A percentile compares a stretch with the other conserved stretches of the same genome.
These are phyloP conservation scores for Chionoecetes opilio DNA, from an alignment of 1,140 invertebrate species.

Conservation along the genomic window DNA sequence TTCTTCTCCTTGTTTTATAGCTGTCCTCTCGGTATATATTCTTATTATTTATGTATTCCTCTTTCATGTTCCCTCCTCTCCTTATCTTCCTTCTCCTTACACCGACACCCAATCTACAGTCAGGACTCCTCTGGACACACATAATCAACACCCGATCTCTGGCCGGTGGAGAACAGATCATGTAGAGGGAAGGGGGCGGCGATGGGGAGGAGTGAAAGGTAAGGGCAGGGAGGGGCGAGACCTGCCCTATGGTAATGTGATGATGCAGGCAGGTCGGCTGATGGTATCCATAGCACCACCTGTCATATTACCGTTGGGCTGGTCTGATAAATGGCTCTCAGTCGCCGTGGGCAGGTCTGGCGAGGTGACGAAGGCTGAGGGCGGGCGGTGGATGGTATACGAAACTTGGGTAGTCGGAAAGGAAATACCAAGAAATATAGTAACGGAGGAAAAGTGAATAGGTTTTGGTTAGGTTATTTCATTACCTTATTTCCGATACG, in stretches of 20 bases:
- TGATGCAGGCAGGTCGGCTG: slow-evolving; percentile 6
- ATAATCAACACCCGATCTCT: not conserved
- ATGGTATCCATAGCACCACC: slow-evolving; percentile 36
- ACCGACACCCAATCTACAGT: too few relatives aligned
- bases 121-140: not conserved
- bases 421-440: too few relatives aligned
- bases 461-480: too few relatives aligned
- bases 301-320: slow-evolving; percentile 42
- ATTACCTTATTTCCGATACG: too few relatives aligned
- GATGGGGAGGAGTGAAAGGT: not conserved
- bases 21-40: too few relatives aligned
- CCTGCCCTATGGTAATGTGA: slow-evolving; percentile 49
- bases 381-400: not conserved
- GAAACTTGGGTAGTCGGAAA: too few relatives aligned
- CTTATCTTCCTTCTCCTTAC: too few relatives aligned
- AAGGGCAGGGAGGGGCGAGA: slow-evolving; percentile 14
- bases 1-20: too few relatives aligned
- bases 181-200: not conserved
- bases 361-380: slow-evolving; percentile 20
- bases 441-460: too few relatives aligned
- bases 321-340: not conserved
- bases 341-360: not conserved
- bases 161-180: not conserved
- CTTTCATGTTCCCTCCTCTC: not conserved
- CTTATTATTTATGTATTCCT: not conserved